These are phyloP conservation scores for Dynastes maya DNA, from an alignment of 2,888 invertebrate species.

Conservation along the genomic window DNA sequence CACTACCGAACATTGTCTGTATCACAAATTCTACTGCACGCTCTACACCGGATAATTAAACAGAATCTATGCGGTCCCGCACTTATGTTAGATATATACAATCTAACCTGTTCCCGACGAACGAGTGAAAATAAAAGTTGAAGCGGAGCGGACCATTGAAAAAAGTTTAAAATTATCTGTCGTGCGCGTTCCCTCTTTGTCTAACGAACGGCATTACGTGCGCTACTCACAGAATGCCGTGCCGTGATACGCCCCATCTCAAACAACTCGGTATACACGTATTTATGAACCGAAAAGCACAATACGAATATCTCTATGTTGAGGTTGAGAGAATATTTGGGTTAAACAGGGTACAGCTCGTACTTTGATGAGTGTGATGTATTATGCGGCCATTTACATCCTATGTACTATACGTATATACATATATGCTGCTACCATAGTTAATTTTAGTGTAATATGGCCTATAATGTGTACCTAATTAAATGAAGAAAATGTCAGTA, in stretches of 20 bases:
- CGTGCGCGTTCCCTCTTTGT: conserved; percentile 10
- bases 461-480: conserved; percentile 35
- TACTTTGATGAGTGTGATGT: too few species aligned
- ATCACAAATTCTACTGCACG: not conserved
- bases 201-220: conserved; percentile 23
- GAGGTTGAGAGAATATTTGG: not conserved
- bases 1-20: conserved; percentile 7
- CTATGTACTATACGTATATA: not conserved
- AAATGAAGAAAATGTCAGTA: conserved; percentile 43
- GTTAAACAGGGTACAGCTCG: not conserved
- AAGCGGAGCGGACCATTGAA: conserved; percentile 17
- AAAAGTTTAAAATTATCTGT: conserved; percentile 37
- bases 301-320: not conserved
- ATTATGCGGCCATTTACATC: not conserved
- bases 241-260: conserved; percentile 6
- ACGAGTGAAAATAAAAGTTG: conserved; percentile 23
- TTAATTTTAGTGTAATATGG: conserved; percentile 34
- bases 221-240: not conserved
- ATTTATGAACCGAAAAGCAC: not conserved
- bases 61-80: not conserved
- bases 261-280: not conserved
- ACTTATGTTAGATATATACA: not conserved
- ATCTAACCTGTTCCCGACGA: conserved; percentile 17
- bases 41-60: not conserved
- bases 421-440: not conserved